These are phyloP conservation scores for Pipistrellus pygmaeus DNA, from an alignment of 2,797 vertebrate genomes.

Conservation along the genomic window DNA sequence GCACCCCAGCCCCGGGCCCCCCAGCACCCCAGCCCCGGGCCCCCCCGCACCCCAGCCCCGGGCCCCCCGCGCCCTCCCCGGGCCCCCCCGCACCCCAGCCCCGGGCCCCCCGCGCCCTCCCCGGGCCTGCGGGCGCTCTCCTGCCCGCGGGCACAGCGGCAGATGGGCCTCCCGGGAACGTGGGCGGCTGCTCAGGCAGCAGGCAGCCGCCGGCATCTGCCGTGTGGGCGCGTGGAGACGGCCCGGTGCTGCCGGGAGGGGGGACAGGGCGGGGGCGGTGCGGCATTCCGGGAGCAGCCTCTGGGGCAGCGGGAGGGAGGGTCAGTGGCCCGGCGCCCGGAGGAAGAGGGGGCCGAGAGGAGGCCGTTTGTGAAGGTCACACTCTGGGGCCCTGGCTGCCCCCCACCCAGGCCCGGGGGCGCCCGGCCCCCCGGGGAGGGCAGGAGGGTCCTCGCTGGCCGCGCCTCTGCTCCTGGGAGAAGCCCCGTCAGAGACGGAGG, in stretches of 20 bases:
- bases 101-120: background rate
- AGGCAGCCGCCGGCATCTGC: background rate
- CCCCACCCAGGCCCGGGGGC: background rate
- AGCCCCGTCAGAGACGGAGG: background rate
- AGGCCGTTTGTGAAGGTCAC: too few species aligned
- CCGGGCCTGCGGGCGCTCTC: background rate
- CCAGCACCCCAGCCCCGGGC: accelerated
- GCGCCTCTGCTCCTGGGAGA: accelerated
- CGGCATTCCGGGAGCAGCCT: too few species aligned
- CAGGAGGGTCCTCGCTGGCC: background rate
- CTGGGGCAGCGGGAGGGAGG: accelerated
- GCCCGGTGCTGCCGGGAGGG: accelerated
- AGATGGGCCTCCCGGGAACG: background rate
- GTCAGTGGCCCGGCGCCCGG: too few species aligned
- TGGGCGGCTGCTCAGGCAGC: background rate
- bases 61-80: background rate
- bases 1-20: background rate
- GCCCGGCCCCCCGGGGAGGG: background rate
- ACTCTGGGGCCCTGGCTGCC: background rate
- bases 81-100: background rate
- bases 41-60: too few species aligned
- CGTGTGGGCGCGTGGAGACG: accelerated
- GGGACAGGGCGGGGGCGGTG: too few species aligned
- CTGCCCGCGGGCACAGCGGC: background rate
- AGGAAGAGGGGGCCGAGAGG: background rate